These are phyloP conservation scores for Sylvia atricapilla DNA, from an alignment of 2,113 vertebrate species.

Conservation along the genomic window DNA sequence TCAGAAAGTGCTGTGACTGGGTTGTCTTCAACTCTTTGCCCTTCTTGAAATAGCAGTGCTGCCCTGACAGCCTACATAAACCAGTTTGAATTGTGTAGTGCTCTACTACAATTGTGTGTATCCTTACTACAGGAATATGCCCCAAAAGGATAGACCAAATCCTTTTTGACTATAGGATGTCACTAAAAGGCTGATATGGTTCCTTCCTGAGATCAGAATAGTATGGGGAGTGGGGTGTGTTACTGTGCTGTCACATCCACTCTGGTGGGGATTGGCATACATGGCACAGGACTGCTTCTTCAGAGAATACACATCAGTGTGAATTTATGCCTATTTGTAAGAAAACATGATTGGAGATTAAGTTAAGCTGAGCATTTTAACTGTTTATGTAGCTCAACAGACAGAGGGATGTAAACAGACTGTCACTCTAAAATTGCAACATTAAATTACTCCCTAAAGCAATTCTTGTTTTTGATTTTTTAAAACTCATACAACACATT, in stretches of 20 bases:
- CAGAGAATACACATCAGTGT: not conserved
- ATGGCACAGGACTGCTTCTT: not conserved
- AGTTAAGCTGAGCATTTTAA: not conserved
- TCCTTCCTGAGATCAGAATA: not conserved
- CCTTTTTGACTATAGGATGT: not conserved
- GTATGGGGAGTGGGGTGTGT: not conserved
- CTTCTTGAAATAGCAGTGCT: not conserved
- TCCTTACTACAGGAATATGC: not conserved
- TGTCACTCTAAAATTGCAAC: not conserved
- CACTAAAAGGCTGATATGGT: not conserved
- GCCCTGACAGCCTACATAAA: not conserved
- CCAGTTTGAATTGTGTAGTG: not conserved
- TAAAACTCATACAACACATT: not conserved
- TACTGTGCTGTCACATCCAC: not conserved
- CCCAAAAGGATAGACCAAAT: not conserved
- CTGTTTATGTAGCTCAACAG: not conserved
- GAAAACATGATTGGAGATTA: not conserved
- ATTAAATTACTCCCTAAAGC: not conserved
- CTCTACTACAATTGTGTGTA: rapidly evolving
- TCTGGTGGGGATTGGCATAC: not conserved
- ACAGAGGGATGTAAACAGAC: not conserved
- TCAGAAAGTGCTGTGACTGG: not conserved
- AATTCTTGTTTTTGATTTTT: constrained; percentile 16
- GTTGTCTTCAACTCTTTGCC: not conserved
- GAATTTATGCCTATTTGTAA: not conserved